Conservation (phyloP, 2,888 invertebrate species). For the Actias luna region DNA sequence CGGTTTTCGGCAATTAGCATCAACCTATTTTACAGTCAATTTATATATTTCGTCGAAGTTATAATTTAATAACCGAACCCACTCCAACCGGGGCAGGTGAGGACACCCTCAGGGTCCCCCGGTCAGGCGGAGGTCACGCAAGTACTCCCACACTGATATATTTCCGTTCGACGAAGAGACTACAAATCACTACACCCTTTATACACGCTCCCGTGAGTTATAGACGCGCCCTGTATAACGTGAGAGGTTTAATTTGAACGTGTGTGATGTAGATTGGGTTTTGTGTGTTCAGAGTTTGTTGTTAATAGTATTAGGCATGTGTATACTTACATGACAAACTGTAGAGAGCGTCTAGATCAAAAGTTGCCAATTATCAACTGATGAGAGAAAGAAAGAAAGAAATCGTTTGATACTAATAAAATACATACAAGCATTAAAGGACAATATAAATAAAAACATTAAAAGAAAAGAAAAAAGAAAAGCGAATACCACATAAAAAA, state of each 20-base stretch:
- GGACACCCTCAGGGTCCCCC: background rate
- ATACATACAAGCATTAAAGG: too few species aligned
- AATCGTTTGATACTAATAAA: too few species aligned
- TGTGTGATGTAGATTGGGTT: slow-evolving; percentile 7
- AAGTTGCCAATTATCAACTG: background rate
- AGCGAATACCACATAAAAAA: too few species aligned
- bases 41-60: background rate
- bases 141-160: slow-evolving; percentile 7
- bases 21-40: background rate
- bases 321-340: too few species aligned
- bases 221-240: slow-evolving; percentile 23
- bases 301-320: background rate
- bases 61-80: background rate
- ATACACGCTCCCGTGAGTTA: slow-evolving; percentile 34
- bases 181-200: slow-evolving; percentile 48
- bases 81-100: background rate
- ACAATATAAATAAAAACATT: too few species aligned
- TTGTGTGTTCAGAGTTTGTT: slow-evolving; percentile 7
- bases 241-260: background rate
- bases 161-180: slow-evolving; percentile 23
- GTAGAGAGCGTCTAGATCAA: background rate
- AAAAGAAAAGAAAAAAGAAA: too few species aligned
- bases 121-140: background rate
- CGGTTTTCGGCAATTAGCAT: background rate
- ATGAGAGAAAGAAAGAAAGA: too few species aligned